A percentile compares a stretch with the other conserved stretches of the same genome.
Conservation (phyloP, 1,140 invertebrate species). For the Pseudomyrmex gracilis region DNA sequence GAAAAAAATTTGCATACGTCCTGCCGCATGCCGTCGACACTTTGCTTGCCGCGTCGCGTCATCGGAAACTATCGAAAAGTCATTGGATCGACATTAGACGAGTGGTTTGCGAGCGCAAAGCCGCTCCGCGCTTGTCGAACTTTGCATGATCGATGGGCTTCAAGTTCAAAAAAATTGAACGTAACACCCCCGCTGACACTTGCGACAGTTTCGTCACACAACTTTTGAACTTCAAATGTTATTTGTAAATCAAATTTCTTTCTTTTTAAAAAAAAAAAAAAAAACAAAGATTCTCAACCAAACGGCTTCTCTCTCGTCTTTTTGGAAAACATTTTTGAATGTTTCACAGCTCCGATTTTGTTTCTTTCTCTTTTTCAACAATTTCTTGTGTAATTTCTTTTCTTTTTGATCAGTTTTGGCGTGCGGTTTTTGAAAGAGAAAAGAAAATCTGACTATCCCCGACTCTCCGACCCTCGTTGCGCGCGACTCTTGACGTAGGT, state of each 20-base stretch:
- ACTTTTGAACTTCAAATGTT: background rate
- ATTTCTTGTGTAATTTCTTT: background rate
- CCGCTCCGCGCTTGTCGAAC: conserved; percentile 62
- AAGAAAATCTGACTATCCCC: conserved; percentile 56
- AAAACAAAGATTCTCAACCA: no score
- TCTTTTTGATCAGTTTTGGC: background rate
- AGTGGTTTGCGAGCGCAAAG: conserved; percentile 36
- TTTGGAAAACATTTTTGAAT: background rate
- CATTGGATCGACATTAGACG: conserved; percentile 83
- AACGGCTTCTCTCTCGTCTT: no score
- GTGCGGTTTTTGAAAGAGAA: conserved; percentile 4
- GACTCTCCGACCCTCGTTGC: conserved; percentile 28
- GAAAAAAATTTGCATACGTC: conserved; percentile 84
- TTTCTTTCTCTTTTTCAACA: background rate
- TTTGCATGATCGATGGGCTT: conserved; percentile 68
- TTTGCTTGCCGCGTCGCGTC: conserved; percentile 64
- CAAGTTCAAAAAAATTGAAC: conserved; percentile 25
- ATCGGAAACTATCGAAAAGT: conserved; percentile 84
- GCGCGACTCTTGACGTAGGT: conserved; percentile 19
- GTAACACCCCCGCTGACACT: background rate
- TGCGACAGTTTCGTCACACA: background rate
- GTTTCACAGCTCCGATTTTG: background rate
- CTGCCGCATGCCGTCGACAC: conserved; percentile 64
- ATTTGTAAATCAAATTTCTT: background rate
- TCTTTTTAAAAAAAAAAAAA: no score